Conservation (phyloP, 2,113 vertebrate species). For the Petroica traversi region DNA sequence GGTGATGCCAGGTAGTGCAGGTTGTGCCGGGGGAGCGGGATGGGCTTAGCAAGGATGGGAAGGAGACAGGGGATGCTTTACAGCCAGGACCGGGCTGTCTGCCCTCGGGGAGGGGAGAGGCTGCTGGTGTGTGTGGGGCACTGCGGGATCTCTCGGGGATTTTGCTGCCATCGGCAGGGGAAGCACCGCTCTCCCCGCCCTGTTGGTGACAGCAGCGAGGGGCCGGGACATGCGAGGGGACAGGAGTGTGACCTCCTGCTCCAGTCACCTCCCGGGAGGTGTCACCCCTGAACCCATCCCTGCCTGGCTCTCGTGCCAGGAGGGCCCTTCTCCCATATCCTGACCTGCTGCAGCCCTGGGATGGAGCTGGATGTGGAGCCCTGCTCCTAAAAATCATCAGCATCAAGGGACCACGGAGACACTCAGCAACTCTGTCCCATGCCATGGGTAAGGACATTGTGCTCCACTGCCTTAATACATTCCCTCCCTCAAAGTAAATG, state of each 20-base stretch:
- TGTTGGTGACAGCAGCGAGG: fast-evolving
- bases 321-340: neutral
- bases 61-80: neutral
- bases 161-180: neutral
- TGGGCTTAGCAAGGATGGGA: neutral
- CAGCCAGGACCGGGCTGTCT: fast-evolving
- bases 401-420: neutral
- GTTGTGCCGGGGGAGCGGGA: fast-evolving
- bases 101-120: neutral
- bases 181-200: fast-evolving
- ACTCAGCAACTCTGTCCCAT: neutral
- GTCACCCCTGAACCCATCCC: neutral
- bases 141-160: neutral
- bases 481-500: neutral
- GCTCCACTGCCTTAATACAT: neutral
- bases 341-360: fast-evolving
- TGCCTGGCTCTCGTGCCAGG: fast-evolving
- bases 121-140: neutral
- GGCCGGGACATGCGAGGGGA: fast-evolving
- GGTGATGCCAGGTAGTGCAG: neutral
- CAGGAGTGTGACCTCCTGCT: neutral
- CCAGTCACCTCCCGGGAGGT: neutral
- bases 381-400: neutral
- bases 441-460: neutral
- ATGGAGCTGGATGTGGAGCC: neutral